Conservation (phyloP, 2,888 invertebrate species). For the Psylliodes chrysocephalus region DNA sequence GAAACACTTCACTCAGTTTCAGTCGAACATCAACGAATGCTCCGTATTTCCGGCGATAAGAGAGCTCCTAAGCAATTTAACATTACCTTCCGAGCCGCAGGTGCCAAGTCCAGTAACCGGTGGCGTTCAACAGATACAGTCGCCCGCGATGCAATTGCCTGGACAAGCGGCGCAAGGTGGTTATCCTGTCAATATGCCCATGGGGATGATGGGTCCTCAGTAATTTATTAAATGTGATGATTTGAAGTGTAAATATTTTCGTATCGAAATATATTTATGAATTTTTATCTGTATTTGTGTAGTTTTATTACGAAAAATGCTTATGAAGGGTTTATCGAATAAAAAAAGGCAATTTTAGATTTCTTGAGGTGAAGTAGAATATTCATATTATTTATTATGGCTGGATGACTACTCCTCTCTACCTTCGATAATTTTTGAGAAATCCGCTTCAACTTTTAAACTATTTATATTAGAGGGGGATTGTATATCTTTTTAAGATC, state of each 20-base stretch:
- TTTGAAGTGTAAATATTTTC: conserved; percentile 30
- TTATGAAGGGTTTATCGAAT: too few relatives aligned
- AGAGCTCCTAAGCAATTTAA: conserved; percentile 86
- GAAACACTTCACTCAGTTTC: conserved; percentile 80
- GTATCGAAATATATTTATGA: conserved; percentile 27
- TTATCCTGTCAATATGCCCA: conserved; percentile 62
- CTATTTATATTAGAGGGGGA: too few relatives aligned
- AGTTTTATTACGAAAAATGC: not conserved
- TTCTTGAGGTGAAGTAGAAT: too few relatives aligned
- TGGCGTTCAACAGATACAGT: conserved; percentile 63
- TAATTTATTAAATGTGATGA: conserved; percentile 29
- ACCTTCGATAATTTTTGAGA: too few relatives aligned
- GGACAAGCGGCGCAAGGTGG: conserved; percentile 62
- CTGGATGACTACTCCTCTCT: too few relatives aligned
- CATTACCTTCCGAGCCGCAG: conserved; percentile 81
- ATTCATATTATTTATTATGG: too few relatives aligned
- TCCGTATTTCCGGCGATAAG: conserved; percentile 91
- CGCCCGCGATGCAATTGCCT: conserved; percentile 70
- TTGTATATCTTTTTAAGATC: too few relatives aligned
- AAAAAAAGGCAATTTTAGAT: too few relatives aligned
- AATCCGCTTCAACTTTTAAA: too few relatives aligned
- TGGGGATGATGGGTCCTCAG: conserved; percentile 61
- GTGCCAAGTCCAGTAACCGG: conserved; percentile 64
- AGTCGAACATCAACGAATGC: conserved; percentile 77
- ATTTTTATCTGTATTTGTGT: conserved; percentile 1